A percentile compares a stretch with the other conserved stretches of the same genome.
Evolutionary conservation across 2,797 vertebrate species (phyloP).

Genomic region (Chaenodraco wilsoni): DNA sequence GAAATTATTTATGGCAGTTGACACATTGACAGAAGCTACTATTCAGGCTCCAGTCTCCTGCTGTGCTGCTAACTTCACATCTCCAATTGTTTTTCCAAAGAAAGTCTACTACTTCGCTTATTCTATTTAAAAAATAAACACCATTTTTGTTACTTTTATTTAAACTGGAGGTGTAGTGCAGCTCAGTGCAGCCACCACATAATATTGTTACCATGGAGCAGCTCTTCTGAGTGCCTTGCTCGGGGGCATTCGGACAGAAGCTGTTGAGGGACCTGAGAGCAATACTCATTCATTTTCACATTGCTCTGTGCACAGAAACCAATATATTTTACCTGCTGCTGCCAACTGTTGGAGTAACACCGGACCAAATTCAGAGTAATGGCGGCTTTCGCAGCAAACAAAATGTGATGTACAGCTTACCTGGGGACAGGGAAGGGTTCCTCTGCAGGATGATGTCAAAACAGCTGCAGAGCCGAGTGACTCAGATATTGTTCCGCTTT

Average conservation of each 20-base stretch:
- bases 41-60: conserved; percentile 20
- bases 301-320: conserved; percentile 38
- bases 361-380: conserved; percentile 67
- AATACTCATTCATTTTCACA: conserved; percentile 29
- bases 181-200: not conserved
- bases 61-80: conserved; percentile 17
- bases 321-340: conserved; percentile 46
- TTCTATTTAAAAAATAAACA: conserved; percentile 1
- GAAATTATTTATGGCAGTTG: not conserved
- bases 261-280: conserved; percentile 22
- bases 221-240: conserved; percentile 26
- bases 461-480: conserved; percentile 31
- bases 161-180: not conserved
- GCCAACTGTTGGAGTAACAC: conserved; percentile 42
- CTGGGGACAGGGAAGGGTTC: conserved; percentile 65
- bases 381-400: conserved; percentile 53
- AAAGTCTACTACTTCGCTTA: not conserved
- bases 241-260: conserved; percentile 17
- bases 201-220: conserved; percentile 9
- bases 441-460: conserved; percentile 52
- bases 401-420: conserved; percentile 74
- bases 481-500: conserved; percentile 54
- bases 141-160: conserved; percentile 9
- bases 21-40: not conserved
- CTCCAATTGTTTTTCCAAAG: not conserved